phyloP scores from a whole-genome alignment of 1,140 invertebrate species.

The Aphaenogaster ashmeadi region DNA sequence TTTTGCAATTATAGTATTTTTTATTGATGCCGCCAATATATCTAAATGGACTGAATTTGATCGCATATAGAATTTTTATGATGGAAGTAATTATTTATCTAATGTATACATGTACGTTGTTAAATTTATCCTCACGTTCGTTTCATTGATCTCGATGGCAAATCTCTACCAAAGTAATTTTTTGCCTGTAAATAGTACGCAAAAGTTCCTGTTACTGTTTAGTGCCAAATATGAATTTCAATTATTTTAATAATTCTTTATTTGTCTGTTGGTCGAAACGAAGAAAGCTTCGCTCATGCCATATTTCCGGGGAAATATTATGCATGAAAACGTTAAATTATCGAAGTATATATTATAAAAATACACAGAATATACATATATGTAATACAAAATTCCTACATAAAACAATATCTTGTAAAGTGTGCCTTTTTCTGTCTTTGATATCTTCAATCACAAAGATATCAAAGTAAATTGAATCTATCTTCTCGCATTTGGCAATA shows the following conservation, averaged over 20 bases:
- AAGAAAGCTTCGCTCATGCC: not conserved
- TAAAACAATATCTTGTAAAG: not conserved
- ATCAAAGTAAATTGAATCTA: not conserved
- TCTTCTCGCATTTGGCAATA: not conserved
- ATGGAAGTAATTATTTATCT: not conserved
- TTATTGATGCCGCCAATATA: not conserved
- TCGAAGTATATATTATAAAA: not conserved
- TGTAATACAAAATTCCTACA: not conserved
- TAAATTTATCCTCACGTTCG: conserved; percentile 1
- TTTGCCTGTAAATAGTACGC: not conserved
- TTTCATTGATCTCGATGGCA: conserved; percentile 13
- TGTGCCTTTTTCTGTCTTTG: not conserved
- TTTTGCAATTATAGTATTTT: not conserved
- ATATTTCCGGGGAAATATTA: not conserved
- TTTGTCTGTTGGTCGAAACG: not conserved
- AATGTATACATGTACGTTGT: not conserved
- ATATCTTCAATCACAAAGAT: not conserved
- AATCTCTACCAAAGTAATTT: conserved; percentile 25
- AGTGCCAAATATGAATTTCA: not conserved
- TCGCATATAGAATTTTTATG: not conserved
- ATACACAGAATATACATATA: not conserved
- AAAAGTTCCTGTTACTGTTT: conserved; percentile 37
- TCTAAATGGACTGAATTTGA: not conserved
- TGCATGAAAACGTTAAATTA: not conserved
- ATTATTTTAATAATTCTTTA: conserved; percentile 20